Percentiles rank a stretch among this genome's conserved stretches.
Conservation (phyloP, 2,797 vertebrate species). For the Menidia menidia region DNA sequence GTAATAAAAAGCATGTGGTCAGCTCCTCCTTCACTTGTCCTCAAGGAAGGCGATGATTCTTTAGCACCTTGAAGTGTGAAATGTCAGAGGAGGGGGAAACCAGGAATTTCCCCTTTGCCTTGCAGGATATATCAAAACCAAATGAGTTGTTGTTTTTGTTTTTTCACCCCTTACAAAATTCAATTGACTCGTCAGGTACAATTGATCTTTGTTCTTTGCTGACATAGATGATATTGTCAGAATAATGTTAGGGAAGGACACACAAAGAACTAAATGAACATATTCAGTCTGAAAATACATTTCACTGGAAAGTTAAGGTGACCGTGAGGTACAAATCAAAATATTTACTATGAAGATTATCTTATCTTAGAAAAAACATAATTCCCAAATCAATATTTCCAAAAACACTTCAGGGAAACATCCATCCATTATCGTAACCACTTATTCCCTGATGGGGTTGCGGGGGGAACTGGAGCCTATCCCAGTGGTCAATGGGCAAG, state of each 20-base stretch:
- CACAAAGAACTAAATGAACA: not conserved
- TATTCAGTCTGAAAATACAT: not conserved
- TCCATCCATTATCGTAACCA: not conserved
- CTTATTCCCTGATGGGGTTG: no score
- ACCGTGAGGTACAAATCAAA: not conserved
- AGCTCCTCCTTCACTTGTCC: conserved; percentile 12
- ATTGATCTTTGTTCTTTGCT: not conserved
- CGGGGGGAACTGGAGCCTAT: no score
- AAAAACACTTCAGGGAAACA: no score
- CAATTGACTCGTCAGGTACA: not conserved
- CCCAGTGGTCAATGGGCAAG: no score
- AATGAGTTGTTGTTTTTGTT: not conserved
- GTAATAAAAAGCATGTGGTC: conserved; percentile 39
- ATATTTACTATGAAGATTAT: no score
- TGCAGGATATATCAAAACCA: conserved; percentile 9
- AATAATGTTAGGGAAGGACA: not conserved
- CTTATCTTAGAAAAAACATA: not conserved
- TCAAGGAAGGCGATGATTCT: conserved; percentile 10
- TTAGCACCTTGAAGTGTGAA: conserved; percentile 16
- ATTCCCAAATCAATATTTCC: not conserved
- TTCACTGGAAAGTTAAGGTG: not conserved
- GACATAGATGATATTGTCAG: not conserved
- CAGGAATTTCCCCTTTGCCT: conserved; percentile 17
- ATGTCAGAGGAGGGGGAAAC: not conserved
- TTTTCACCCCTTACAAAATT: not conserved